A percentile compares a stretch with the other conserved stretches of the same genome.
phyloP scores from a whole-genome alignment of 2,113 vertebrate species.

The Otis tarda region DNA sequence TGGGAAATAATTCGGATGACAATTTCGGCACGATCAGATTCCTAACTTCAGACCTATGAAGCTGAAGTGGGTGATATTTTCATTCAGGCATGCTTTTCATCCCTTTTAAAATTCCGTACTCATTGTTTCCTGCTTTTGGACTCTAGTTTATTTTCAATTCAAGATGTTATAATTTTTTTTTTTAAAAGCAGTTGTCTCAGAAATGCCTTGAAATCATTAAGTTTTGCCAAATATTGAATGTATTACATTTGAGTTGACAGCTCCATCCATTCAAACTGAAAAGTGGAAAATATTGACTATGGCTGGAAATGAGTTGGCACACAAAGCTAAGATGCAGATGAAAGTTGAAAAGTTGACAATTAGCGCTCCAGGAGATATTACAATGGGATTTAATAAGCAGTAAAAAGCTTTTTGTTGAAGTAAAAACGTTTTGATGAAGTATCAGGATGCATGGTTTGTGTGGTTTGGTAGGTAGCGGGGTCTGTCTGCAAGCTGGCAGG shows the following conservation, averaged over 20 bases:
- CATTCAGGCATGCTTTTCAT: not conserved
- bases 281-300: not conserved
- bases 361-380: not conserved
- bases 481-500: not conserved
- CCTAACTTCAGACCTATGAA: not conserved
- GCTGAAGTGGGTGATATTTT: not conserved
- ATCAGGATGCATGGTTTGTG: accelerated
- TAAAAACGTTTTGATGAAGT: not conserved
- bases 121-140: not conserved
- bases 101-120: not conserved
- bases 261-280: not conserved
- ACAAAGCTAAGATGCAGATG: not conserved
- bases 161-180: not conserved
- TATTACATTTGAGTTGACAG: constrained; percentile 12
- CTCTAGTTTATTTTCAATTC: not conserved
- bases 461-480: not conserved
- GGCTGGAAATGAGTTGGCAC: not conserved
- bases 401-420: no score
- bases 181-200: not conserved
- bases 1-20: not conserved
- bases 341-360: not conserved
- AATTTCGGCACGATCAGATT: not conserved
- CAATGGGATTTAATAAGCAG: not conserved
- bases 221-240: not conserved
- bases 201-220: not conserved